Base-by-base conservation (phyloP, 2,797 vertebrate species). In the Tenualosa ilisha region DNA sequence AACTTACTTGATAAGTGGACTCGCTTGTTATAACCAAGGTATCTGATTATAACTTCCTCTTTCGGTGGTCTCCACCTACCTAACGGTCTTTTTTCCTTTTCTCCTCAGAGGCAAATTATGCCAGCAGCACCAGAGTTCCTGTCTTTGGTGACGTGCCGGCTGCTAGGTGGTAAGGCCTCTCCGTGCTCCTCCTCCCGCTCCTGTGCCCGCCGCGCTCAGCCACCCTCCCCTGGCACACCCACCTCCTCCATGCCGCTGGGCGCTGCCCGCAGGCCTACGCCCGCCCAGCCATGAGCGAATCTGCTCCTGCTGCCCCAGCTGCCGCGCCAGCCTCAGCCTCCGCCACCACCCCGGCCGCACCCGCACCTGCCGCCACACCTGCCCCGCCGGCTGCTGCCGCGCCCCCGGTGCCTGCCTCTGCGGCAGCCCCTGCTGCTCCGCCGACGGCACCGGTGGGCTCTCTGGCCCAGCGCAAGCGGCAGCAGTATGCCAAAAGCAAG, bases 401-500 rank as follows among this genome's bases (percentile, higher is more conserved):
- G 87, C 89, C 89, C 89, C 88, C 89, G n/a, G 85, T 90, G 53
- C 92, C 96, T 40, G 91, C 94, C 93, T 94, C 96, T 37, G 91
- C 94, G 93, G 95, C 43, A 20, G 93, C 96, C 4, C 93, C 94
- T 22, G 94, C 96, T 22, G 94, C 96, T n/a, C 85, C 92, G 86
- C 92, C 96, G 40, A 91, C 94, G 89, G 96, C 96, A 93, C 95
- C 98, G 90, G 97, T 95, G 92, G 97, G 98, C 93, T 97, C 98
- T 91, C 95, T 99, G 93, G 97, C 98, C 94, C 97, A 99, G 97
- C 99, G 98, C 96, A 99, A 99, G 96, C 96, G 98, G 93, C 97
- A 97, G 95, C 98, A 99, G 95, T 99, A 99, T 91, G 97, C 98
- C 94, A 99, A 99, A 96, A 99, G 98, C 97, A 99, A 99, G 97